Evolutionary conservation across 2,888 invertebrate species (phyloP).

Genomic region (Pyrochroa serraticornis): DNA sequence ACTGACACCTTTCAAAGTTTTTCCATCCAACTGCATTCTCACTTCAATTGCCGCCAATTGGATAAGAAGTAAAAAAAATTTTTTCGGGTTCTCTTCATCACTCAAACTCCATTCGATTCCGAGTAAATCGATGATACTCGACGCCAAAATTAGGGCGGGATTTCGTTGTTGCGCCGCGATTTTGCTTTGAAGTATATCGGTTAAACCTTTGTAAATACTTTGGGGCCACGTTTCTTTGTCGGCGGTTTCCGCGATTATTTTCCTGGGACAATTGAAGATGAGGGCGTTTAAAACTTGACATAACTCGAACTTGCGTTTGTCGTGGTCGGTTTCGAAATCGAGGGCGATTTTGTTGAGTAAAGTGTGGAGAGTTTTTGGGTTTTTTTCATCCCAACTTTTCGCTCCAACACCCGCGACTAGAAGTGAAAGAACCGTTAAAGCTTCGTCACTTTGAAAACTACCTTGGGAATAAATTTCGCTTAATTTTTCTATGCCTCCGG

Average conservation of each 20-base stretch:
- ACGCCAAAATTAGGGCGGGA: slow-evolving; percentile 83
- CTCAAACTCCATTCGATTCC: slow-evolving; percentile 85
- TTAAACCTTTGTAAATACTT: slow-evolving; percentile 80
- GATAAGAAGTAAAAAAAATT: slow-evolving; percentile 80
- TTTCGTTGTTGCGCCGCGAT: slow-evolving; percentile 88
- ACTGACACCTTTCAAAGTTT: slow-evolving; percentile 79
- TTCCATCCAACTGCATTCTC: slow-evolving; percentile 90
- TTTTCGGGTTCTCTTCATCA: slow-evolving; percentile 80
- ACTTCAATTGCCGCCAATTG: slow-evolving; percentile 92
- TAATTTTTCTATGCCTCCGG: slow-evolving; percentile 81
- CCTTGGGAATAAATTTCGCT: slow-evolving; percentile 86
- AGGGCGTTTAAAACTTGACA: slow-evolving; percentile 80
- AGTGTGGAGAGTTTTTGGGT: slow-evolving; percentile 80
- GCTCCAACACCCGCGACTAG: slow-evolving; percentile 76
- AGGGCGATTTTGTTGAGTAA: slow-evolving; percentile 82
- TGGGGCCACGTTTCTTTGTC: slow-evolving; percentile 81
- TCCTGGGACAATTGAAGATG: slow-evolving; percentile 73
- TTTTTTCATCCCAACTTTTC: slow-evolving; percentile 75
- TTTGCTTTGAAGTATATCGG: slow-evolving; percentile 84
- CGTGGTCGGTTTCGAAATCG: slow-evolving; percentile 88
- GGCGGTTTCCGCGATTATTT: slow-evolving; percentile 67
- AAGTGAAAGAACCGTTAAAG: slow-evolving; percentile 74
- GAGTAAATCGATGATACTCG: slow-evolving; percentile 78
- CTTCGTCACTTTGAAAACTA: slow-evolving; percentile 89
- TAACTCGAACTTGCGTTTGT: slow-evolving; percentile 87